Evolutionary conservation across 2,797 vertebrate genomes (phyloP).

Genomic region (Sarcophilus harrisii): DNA sequence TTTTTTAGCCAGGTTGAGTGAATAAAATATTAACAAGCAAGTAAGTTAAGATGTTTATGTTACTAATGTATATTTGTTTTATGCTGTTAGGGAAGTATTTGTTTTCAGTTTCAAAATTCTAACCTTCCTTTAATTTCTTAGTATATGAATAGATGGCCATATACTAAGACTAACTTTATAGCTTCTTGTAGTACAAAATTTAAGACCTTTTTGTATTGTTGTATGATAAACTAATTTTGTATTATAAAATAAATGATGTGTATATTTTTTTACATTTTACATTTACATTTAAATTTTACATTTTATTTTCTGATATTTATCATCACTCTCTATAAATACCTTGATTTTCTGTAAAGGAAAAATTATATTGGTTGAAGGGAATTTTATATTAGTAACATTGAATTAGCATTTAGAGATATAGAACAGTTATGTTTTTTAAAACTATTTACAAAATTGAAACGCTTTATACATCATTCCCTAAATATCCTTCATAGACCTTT

Average conservation of each 20-base stretch:
- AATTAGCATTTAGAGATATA: constrained; percentile 17
- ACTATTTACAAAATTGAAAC: constrained; percentile 49
- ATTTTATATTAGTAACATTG: constrained; percentile 35
- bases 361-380: background rate
- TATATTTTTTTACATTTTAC: too few species aligned
- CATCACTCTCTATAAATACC: background rate
- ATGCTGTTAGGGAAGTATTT: background rate
- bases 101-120: too few species aligned
- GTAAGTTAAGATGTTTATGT: background rate
- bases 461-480: constrained; percentile 83
- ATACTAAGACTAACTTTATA: background rate
- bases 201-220: too few species aligned
- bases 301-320: background rate
- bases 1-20: background rate
- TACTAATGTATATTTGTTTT: background rate
- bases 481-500: constrained; percentile 88
- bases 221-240: too few species aligned
- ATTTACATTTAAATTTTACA: too few species aligned
- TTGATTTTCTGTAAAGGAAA: background rate
- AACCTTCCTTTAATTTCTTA: background rate
- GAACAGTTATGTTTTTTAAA: constrained; percentile 29
- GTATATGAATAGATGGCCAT: background rate
- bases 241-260: too few species aligned
- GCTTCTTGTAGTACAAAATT: too few species aligned
- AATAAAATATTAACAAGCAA: background rate